These are phyloP conservation scores for Hedychridium roseum DNA, from an alignment of 2,888 invertebrate genomes.

Conservation along the genomic window DNA sequence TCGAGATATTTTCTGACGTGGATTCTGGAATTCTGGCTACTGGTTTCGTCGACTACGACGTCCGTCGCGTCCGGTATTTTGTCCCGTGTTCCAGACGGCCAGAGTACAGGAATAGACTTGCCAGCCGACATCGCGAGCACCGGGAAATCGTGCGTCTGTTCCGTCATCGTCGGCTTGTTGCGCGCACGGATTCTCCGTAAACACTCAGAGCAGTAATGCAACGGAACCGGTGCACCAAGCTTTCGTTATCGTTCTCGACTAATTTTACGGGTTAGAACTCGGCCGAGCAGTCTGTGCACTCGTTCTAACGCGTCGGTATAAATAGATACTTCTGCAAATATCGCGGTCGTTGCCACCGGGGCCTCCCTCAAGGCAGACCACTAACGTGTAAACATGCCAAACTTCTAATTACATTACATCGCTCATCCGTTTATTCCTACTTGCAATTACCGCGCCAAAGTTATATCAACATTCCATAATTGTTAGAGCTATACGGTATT, in stretches of 20 bases:
- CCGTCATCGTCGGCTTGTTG: slow-evolving; percentile 35
- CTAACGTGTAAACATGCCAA: too few relatives aligned
- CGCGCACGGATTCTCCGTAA: slow-evolving; percentile 9
- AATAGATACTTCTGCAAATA: slow-evolving; percentile 32
- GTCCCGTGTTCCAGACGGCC: slow-evolving; percentile 19
- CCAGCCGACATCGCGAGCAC: slow-evolving; percentile 12
- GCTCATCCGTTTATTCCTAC: too few relatives aligned
- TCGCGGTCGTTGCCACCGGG: slow-evolving; percentile 33
- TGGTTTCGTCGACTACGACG: slow-evolving; percentile 11
- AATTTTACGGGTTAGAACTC: slow-evolving; percentile 19
- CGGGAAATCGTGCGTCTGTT: slow-evolving; percentile 30
- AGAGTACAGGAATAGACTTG: slow-evolving; percentile 25
- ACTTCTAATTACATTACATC: too few relatives aligned
- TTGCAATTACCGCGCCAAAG: too few relatives aligned
- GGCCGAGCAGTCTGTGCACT: slow-evolving; percentile 8
- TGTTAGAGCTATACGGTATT: too few relatives aligned
- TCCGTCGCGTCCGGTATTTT: slow-evolving; percentile 16
- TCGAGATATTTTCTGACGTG: not conserved
- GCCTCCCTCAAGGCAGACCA: slow-evolving; percentile 4
- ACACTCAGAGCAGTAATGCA: slow-evolving; percentile 5
- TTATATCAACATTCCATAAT: too few relatives aligned
- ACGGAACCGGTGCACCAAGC: slow-evolving; percentile 7
- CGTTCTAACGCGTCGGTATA: slow-evolving; percentile 20
- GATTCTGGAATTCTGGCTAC: slow-evolving; percentile 20
- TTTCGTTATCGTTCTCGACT: slow-evolving; percentile 4